Evolutionary conservation across 2,113 vertebrate species (phyloP).

Genomic region (Collichthys lucidus): DNA sequence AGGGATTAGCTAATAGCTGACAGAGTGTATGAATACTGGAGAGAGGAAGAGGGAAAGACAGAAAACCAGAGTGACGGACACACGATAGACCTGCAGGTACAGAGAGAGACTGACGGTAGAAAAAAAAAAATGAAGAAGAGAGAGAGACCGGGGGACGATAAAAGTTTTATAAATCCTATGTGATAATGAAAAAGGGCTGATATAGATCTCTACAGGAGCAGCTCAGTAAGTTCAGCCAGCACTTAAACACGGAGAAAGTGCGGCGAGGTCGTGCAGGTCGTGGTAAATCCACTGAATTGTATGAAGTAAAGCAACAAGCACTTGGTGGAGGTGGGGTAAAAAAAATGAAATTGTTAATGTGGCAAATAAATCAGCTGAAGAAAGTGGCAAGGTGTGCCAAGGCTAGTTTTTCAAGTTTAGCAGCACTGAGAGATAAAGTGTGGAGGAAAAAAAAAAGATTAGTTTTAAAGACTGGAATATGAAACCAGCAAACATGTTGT

Average conservation of each 20-base stretch:
- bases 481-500: constrained; percentile 30
- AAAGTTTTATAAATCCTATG: constrained; percentile 31
- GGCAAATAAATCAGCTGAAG: constrained; percentile 62
- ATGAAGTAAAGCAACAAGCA: constrained; percentile 29
- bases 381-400: constrained; percentile 40
- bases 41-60: constrained; percentile 44
- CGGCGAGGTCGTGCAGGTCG: constrained; percentile 9
- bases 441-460: constrained; percentile 1
- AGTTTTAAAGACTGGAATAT: constrained; percentile 15
- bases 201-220: constrained; percentile 33
- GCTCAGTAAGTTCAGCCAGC: constrained; percentile 19
- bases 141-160: neutral
- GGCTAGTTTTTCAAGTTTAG: constrained; percentile 52
- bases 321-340: neutral
- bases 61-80: constrained; percentile 50
- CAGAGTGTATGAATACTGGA: constrained; percentile 65
- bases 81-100: constrained; percentile 3
- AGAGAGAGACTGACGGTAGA: neutral
- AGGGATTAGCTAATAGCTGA: constrained; percentile 85
- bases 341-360: constrained; percentile 23
- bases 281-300: constrained; percentile 40
- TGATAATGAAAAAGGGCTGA: constrained; percentile 34
- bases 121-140: constrained; percentile 1
- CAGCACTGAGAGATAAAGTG: constrained; percentile 37
- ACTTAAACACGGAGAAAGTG: constrained; percentile 14